phyloP scores from a whole-genome alignment of 1,140 invertebrate genomes.

The Sycophaga agraensis region DNA sequence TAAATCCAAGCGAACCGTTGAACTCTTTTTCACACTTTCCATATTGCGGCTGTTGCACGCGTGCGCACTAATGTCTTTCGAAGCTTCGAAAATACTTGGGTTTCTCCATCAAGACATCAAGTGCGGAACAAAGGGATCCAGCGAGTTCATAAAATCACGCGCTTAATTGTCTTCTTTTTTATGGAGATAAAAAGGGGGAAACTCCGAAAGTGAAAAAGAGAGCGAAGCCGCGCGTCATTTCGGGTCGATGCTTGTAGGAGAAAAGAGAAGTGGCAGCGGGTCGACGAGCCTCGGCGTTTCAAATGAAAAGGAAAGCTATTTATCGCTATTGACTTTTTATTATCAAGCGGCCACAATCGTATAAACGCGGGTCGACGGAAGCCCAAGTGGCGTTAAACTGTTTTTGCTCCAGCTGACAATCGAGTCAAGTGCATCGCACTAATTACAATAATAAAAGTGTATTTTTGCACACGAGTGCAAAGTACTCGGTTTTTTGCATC shows the following conservation, averaged over 20 bases:
- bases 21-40: too few relatives aligned
- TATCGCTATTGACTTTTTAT: not conserved
- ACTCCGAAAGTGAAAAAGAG: too few relatives aligned
- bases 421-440: not conserved
- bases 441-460: not conserved
- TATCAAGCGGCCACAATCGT: not conserved
- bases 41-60: too few relatives aligned
- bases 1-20: constrained; percentile 1
- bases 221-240: too few relatives aligned
- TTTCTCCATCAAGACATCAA: not conserved
- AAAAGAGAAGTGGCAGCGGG: not conserved
- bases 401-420: not conserved
- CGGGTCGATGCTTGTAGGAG: too few relatives aligned
- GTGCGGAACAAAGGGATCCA: not conserved
- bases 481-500: too few relatives aligned
- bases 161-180: not conserved
- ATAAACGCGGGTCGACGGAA: not conserved
- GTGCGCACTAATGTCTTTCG: not conserved
- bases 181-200: not conserved
- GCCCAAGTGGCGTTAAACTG: not conserved
- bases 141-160: not conserved
- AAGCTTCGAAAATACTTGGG: too few relatives aligned
- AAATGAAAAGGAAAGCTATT: not conserved
- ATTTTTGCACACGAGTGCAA: too few relatives aligned
- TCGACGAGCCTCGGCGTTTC: not conserved